A percentile compares a stretch with the other conserved stretches of the same genome.
phyloP scores from a whole-genome alignment of 2,113 vertebrate genomes.

The Oncorhynchus keta region DNA sequence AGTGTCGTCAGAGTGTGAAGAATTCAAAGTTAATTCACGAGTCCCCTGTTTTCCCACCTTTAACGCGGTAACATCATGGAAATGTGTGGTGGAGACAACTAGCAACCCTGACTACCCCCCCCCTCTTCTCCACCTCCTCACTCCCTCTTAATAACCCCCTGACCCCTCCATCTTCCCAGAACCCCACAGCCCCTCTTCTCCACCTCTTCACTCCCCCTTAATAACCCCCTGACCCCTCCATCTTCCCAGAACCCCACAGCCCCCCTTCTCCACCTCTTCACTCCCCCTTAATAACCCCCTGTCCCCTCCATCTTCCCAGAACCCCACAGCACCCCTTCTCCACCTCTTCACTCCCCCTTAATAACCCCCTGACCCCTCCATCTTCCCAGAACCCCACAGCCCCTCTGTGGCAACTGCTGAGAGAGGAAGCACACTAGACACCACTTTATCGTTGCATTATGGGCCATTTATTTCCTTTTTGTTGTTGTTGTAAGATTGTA shows the following conservation, averaged over 20 bases:
- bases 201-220: neutral
- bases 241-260: constrained; percentile 17
- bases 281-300: too few relatives aligned
- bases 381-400: too few relatives aligned
- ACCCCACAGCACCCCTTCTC: too few relatives aligned
- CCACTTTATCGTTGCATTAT: too few relatives aligned
- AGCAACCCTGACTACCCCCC: neutral
- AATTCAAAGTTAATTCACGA: constrained; percentile 63
- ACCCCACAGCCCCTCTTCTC: neutral
- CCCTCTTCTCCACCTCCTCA: neutral
- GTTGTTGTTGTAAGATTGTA: too few relatives aligned
- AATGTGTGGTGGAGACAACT: too few relatives aligned
- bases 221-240: neutral
- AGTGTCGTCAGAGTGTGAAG: constrained; percentile 28
- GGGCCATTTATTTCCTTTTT: too few relatives aligned
- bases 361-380: too few relatives aligned
- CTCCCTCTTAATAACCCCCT: neutral
- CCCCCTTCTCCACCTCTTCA: too few relatives aligned
- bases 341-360: too few relatives aligned
- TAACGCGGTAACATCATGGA: neutral
- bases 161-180: constrained; percentile 10
- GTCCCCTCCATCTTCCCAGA: too few relatives aligned
- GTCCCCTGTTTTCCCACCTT: neutral
- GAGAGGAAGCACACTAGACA: neutral
- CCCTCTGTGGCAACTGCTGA: neutral